Evolutionary conservation across 2,888 invertebrate species (phyloP), one percentile per base, ranked within the genome.

Genomic region (Meta bourneti): DNA sequence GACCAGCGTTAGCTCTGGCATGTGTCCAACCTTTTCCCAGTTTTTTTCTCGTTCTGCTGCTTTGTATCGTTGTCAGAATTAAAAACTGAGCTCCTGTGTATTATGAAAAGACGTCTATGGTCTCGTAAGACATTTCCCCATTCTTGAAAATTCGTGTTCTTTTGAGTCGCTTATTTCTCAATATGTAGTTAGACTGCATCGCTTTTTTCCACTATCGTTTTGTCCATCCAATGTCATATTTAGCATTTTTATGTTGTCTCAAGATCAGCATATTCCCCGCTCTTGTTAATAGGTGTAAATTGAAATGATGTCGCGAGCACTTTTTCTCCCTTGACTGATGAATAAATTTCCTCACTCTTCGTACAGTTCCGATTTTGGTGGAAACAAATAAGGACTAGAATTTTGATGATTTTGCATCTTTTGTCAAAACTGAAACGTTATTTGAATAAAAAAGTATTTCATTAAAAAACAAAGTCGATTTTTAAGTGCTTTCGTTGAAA

Each of bases 1-100:
- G 75, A 90, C 74, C 85, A 81, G 49, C 81, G 84, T 71, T 90
- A 34, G 20, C 80, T 83, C 74, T 90, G 90, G 90, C 81, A 80
- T 19, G 49, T 13, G 61, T 48, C 90, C 85, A 86, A 81, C 81
- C 19, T 70, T 49, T 87, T 71, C 83, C 77, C 69, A 19, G 48
- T 74, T 61, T 69, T 77, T 89, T 89, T 89, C 70, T 82, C 34
- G 52, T 54, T 78, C 34, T 71, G 34, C 61, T 78, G 77, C 49
- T 71, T 69, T 69, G 34, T 83, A 70, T 78, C 71, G 74, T 78
- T 51, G 83, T n/a, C 52, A 71, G 52, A 19, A 89, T 83, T 83
- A 70, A 78, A 83, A 70, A 49, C 69, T 49, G 34, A 78, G 20
- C 61, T 78, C 13, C 34, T 70, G 78, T 75, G 54, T 52, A 34